These are phyloP conservation scores for Germaria angustata DNA, from an alignment of 2,888 invertebrate genomes.

Conservation along the genomic window DNA sequence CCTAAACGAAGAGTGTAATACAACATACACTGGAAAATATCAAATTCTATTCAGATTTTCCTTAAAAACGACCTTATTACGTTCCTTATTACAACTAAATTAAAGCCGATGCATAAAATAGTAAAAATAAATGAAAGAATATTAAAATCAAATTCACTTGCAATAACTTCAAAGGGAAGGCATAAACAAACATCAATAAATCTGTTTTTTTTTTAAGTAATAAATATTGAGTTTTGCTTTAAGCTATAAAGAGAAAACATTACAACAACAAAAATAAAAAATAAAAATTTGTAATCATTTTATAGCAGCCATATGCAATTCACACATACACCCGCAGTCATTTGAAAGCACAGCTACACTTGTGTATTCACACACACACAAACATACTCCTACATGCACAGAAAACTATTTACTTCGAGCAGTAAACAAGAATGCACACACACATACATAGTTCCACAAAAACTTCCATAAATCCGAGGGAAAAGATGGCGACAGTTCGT, in stretches of 20 bases:
- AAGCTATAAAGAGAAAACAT: constrained; percentile 7
- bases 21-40: not conserved
- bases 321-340: not conserved
- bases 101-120: not conserved
- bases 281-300: constrained; percentile 51
- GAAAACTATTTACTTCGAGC: constrained; percentile 30
- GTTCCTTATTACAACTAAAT: constrained; percentile 1
- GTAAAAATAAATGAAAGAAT: not conserved
- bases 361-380: not conserved
- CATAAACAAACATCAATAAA: constrained; percentile 39
- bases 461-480: not conserved
- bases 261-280: not conserved
- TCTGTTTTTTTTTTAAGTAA: constrained; percentile 1
- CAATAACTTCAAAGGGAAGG: not conserved
- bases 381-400: too few relatives aligned
- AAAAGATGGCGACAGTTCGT: constrained; percentile 47
- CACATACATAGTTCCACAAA: not conserved
- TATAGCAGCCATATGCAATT: constrained; percentile 46
- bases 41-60: not conserved
- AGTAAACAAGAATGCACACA: constrained; percentile 22
- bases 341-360: too few relatives aligned
- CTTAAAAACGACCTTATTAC: not conserved
- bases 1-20: too few relatives aligned
- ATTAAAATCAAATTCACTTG: constrained; percentile 1
- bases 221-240: constrained; percentile 36